These are phyloP conservation scores for Porphyrio hochstetteri DNA, from an alignment of 2,113 vertebrate genomes.

Conservation along the genomic window DNA sequence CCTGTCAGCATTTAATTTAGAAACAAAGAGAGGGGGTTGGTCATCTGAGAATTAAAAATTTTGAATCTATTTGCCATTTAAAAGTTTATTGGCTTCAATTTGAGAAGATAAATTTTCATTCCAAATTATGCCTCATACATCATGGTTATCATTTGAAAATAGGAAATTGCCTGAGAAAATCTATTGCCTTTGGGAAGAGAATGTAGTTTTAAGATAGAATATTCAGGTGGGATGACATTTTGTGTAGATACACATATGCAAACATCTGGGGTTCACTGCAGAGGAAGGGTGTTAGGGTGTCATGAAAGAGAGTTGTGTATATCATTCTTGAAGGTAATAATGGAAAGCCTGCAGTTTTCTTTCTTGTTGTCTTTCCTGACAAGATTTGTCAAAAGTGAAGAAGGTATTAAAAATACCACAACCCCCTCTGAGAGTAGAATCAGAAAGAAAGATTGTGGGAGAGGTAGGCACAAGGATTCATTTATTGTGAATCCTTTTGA, in stretches of 20 bases:
- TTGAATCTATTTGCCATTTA: background rate
- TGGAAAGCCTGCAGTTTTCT: background rate
- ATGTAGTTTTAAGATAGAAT: background rate
- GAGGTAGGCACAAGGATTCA: background rate
- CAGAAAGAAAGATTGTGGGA: background rate
- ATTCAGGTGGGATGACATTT: background rate
- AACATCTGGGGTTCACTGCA: background rate
- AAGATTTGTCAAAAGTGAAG: background rate
- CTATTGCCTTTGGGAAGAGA: background rate
- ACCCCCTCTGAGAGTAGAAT: background rate
- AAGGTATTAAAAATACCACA: background rate
- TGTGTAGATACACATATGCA: background rate
- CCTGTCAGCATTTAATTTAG: background rate
- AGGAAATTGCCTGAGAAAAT: background rate
- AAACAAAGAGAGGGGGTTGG: background rate
- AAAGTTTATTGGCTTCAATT: background rate
- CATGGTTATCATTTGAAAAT: background rate
- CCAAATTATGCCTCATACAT: background rate
- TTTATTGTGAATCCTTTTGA: background rate
- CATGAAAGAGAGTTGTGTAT: background rate
- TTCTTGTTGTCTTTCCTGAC: background rate
- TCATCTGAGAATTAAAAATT: background rate
- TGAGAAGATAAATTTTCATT: background rate
- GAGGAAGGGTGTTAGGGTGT: background rate
- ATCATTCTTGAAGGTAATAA: background rate